These are phyloP conservation scores for Kryptolebias ocellatus DNA, from an alignment of 2,797 vertebrate genomes.

Conservation along the genomic window DNA sequence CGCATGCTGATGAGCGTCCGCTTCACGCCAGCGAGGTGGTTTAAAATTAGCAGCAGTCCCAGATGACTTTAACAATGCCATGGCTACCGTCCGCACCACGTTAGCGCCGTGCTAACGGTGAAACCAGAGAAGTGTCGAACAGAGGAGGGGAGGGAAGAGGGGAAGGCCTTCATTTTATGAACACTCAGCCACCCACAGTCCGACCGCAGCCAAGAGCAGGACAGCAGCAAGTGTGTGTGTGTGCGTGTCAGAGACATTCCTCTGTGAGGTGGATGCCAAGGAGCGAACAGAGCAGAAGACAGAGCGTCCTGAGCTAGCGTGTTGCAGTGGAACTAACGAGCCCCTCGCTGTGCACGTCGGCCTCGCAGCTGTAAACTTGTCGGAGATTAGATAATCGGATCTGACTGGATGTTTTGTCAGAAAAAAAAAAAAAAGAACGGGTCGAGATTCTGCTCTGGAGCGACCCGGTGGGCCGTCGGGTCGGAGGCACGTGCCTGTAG, in stretches of 20 bases:
- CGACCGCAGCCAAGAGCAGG: constrained; percentile 67
- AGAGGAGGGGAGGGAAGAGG: constrained; percentile 43
- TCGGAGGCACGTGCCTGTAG: constrained; percentile 33
- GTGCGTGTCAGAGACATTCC: constrained; percentile 66
- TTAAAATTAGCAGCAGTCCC: constrained; percentile 83
- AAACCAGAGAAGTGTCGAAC: constrained; percentile 68
- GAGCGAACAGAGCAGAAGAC: constrained; percentile 63
- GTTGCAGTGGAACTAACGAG: constrained; percentile 65
- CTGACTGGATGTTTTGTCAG: constrained; percentile 54
- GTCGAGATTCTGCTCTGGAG: constrained; percentile 33
- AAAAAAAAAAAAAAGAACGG: constrained; percentile 6
- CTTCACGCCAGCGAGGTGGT: constrained; percentile 71
- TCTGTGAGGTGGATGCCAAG: constrained; percentile 68
- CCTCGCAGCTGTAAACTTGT: constrained; percentile 64
- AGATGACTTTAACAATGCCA: constrained; percentile 80
- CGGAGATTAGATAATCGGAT: constrained; percentile 52
- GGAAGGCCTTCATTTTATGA: constrained; percentile 74
- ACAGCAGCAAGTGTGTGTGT: constrained; percentile 52
- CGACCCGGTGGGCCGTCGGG: constrained; percentile 3
- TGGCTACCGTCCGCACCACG: constrained; percentile 64
- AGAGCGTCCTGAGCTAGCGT: constrained; percentile 69
- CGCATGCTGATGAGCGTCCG: constrained; percentile 43
- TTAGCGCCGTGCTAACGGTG: constrained; percentile 57
- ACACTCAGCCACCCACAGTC: constrained; percentile 78
- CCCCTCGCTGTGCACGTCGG: constrained; percentile 47